Evolutionary conservation across 2,113 vertebrate species (phyloP).

Genomic region (Passer domesticus): DNA sequence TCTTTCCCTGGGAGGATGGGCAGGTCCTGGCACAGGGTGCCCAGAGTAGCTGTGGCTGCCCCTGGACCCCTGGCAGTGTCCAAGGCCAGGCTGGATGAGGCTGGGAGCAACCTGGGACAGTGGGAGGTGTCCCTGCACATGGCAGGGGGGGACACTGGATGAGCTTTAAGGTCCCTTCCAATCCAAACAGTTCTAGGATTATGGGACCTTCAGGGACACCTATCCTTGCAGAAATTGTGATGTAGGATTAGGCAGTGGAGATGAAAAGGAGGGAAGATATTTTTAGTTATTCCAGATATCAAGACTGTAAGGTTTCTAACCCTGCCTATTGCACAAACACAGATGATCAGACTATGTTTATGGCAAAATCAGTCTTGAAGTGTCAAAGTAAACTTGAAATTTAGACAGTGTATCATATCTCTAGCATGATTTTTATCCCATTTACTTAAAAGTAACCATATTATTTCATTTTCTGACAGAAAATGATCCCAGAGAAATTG

Average conservation of each 20-base stretch:
- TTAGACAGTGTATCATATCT: not conserved
- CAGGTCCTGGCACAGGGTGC: not conserved
- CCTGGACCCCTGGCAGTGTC: fast-evolving
- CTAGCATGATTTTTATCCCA: not conserved
- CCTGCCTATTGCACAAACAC: not conserved
- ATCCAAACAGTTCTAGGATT: not conserved
- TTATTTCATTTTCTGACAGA: conserved; percentile 1
- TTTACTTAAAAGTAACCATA: not conserved
- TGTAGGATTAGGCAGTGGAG: not conserved
- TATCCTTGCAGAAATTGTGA: not conserved
- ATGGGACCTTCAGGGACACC: not conserved
- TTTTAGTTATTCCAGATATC: not conserved
- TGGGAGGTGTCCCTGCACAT: not conserved
- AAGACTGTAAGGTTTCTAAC: not conserved
- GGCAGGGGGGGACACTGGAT: not conserved
- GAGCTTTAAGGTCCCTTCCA: not conserved
- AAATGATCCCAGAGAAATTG: conserved; percentile 10
- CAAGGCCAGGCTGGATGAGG: fast-evolving
- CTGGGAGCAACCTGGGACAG: fast-evolving
- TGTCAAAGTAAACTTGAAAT: not conserved
- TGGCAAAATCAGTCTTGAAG: not conserved
- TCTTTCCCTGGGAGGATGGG: fast-evolving
- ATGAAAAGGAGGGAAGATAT: not conserved
- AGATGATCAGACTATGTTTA: not conserved
- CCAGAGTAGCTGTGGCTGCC: not conserved